phyloP scores from a whole-genome alignment of 2,888 invertebrate genomes.

The Harpalus rubripes region DNA sequence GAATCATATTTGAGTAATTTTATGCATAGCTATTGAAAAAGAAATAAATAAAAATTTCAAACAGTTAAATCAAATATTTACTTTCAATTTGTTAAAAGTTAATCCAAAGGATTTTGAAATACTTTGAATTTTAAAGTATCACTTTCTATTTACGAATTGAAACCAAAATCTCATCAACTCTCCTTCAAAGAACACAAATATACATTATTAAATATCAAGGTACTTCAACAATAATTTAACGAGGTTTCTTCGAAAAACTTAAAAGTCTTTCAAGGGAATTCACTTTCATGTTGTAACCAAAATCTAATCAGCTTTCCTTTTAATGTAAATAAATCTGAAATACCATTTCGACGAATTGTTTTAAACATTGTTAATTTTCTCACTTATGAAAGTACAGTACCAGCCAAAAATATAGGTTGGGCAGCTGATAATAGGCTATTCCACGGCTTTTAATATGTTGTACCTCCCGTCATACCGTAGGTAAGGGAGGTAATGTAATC shows the following conservation, averaged over 20 bases:
- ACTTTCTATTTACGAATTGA: background rate
- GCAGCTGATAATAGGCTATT: too few relatives aligned
- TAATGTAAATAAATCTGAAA: background rate
- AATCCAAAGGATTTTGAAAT: background rate
- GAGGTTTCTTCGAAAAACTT: background rate
- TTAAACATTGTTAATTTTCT: background rate
- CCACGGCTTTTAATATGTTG: too few relatives aligned
- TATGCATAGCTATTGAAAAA: background rate
- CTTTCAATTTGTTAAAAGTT: background rate
- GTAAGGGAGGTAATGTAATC: too few relatives aligned
- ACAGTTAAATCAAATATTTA: slow-evolving; percentile 1
- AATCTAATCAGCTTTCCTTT: background rate
- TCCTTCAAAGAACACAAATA: background rate
- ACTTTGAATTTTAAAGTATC: too few relatives aligned
- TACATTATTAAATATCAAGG: background rate
- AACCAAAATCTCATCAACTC: background rate
- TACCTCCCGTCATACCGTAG: too few relatives aligned
- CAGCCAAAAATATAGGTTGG: too few relatives aligned
- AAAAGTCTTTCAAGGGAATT: background rate
- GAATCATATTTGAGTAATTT: background rate
- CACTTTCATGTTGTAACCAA: background rate
- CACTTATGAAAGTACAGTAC: too few relatives aligned
- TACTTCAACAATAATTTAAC: background rate
- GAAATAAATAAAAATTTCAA: background rate
- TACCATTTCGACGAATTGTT: background rate